Evolutionary conservation across 2,888 invertebrate genomes (phyloP), one percentile per base, ranked within the genome.

Genomic region (Syrphus vitripennis): DNA sequence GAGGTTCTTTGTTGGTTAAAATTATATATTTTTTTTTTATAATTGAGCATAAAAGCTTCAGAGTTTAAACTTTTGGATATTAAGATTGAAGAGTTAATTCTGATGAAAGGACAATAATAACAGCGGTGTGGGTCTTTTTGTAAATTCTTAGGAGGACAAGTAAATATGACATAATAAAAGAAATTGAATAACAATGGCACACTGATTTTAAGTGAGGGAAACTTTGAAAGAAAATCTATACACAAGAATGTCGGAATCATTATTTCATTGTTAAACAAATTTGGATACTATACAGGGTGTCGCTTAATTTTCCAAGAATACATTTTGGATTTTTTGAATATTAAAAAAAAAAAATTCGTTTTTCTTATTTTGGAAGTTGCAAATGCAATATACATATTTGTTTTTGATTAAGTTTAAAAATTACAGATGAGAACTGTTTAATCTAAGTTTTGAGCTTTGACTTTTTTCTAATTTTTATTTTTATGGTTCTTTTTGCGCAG

Each of bases 1-100:
- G 48, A 45, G n/a, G n/a, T 61, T 29, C 50, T 59, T 59, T 72
- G 40, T 45, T 50, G 16, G 12, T 55, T 10, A 21, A 40, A 31
- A n/a, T n/a, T n/a, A n/a, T n/a, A n/a, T 65, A 45, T 14, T 48
- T 48, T 34, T 34, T 67, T 34, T 67, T 65, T 31, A 12, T 14
- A 19, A 19, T 31, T 31, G 4, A 45, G 45, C 57, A 21, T n/a
- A 59, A 31, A 31, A 19, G 12, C 21, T 57, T 34, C 10, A 31
- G 29, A 55, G 55, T 55, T 31, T 55, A 31, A 55, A 55, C 55
- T 55, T 34, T 59, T 59, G 21, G 59, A 34, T 59, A 59, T 50
- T 50, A 26, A 50, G 50, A 24, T 26, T 37, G 57, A 57, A 19
- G 34, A 59, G 34, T 59, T 59, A 59, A 34, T 59, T 34, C 34